A percentile compares a stretch with the other conserved stretches of the same genome.
These are phyloP conservation scores for Brachionus rotundiformis DNA, from an alignment of 1,140 invertebrate species.

Conservation along the genomic window DNA sequence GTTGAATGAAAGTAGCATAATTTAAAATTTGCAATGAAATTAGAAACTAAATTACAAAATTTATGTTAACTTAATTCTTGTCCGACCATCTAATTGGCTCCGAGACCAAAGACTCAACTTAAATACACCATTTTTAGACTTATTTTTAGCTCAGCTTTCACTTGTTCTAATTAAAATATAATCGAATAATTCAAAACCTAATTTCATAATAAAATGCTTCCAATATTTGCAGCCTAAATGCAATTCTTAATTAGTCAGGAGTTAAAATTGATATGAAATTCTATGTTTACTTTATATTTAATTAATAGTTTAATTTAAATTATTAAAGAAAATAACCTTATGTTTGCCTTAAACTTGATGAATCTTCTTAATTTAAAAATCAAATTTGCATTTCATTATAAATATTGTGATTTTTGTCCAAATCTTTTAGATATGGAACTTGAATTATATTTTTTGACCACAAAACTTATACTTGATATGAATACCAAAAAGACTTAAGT, in stretches of 20 bases:
- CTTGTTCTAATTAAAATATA: neutral
- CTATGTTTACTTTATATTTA: neutral
- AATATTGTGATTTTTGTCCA: neutral
- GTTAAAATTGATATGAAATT: neutral
- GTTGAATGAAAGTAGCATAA: neutral
- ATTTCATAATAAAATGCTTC: neutral
- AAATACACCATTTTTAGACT: neutral
- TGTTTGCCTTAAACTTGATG: too few species aligned
- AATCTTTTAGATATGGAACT: too few species aligned
- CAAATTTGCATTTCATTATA: neutral
- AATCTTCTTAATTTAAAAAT: neutral
- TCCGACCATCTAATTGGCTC: neutral
- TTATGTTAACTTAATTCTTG: constrained; percentile 16
- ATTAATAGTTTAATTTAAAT: neutral
- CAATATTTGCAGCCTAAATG: neutral
- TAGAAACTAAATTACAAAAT: neutral
- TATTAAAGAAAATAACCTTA: too few species aligned
- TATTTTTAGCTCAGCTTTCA: neutral
- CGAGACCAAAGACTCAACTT: neutral
- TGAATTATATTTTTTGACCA: too few species aligned
- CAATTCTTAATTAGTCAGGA: neutral
- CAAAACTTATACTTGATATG: too few species aligned
- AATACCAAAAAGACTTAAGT: neutral
- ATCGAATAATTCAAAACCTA: neutral
- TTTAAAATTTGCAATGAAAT: constrained; percentile 1